Percentiles rank a stretch among this genome's conserved stretches.
These are phyloP conservation scores for Leptestheria dahalacensis DNA, from an alignment of 1,140 invertebrate species.

Conservation along the genomic window DNA sequence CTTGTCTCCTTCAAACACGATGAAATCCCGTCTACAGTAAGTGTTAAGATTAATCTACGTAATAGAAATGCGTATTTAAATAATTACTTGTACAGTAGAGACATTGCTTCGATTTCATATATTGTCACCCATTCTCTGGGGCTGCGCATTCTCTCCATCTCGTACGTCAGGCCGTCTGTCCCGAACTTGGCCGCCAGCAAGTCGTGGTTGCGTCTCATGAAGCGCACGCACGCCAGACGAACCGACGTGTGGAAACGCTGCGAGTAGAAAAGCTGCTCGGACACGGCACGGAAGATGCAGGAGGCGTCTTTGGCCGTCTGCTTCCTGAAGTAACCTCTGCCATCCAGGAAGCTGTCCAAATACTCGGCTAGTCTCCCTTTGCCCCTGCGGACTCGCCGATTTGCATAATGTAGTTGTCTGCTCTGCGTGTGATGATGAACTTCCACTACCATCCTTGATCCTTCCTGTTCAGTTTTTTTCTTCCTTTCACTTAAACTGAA, in stretches of 20 bases:
- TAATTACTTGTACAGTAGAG: constrained; percentile 44
- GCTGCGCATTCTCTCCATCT: constrained; percentile 50
- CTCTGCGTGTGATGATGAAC: neutral
- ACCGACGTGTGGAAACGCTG: constrained; percentile 57
- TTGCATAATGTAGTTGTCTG: neutral
- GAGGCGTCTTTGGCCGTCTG: constrained; percentile 64
- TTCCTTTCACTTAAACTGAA: too few species aligned
- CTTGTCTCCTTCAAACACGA: constrained; percentile 51
- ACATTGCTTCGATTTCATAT: constrained; percentile 52
- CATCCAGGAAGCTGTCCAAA: constrained; percentile 59
- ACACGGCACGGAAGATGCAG: constrained; percentile 65
- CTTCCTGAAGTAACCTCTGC: constrained; percentile 62
- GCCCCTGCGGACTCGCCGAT: neutral
- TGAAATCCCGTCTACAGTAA: constrained; percentile 45
- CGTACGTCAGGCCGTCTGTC: constrained; percentile 24
- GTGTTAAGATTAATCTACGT: constrained; percentile 8
- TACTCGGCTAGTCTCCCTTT: constrained; percentile 29
- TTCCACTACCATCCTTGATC: neutral
- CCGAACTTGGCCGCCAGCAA: constrained; percentile 34
- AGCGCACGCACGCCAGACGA: constrained; percentile 50
- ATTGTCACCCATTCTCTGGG: constrained; percentile 48
- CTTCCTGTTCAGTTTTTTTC: neutral
- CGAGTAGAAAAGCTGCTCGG: constrained; percentile 62
- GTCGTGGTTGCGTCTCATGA: constrained; percentile 42
- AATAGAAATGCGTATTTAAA: constrained; percentile 17